These are phyloP conservation scores for Lagopus muta DNA, from an alignment of 2,113 vertebrate genomes.

Conservation along the genomic window DNA sequence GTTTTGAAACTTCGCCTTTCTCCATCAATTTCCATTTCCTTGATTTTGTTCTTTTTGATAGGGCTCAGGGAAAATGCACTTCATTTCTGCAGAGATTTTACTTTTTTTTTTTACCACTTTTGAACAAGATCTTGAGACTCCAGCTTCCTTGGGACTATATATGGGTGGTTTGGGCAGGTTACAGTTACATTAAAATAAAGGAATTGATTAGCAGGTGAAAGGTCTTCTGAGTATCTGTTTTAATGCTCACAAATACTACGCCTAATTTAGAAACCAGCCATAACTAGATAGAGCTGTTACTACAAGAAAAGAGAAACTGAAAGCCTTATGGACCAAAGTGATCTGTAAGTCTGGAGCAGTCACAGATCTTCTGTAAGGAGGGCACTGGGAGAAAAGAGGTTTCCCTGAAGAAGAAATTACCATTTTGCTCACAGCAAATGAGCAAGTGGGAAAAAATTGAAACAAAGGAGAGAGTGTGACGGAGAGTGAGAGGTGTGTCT, in stretches of 20 bases:
- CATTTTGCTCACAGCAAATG: not conserved
- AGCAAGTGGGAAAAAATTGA: not conserved
- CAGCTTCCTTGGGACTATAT: not conserved
- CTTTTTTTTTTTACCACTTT: not conserved
- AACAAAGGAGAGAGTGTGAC: fast-evolving
- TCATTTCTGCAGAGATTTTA: not conserved
- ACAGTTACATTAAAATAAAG: not conserved
- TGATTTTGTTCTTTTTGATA: not conserved
- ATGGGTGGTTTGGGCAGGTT: not conserved
- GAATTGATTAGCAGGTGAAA: not conserved
- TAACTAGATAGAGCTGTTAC: not conserved
- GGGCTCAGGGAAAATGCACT: not conserved
- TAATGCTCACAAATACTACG: not conserved
- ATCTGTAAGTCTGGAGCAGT: not conserved
- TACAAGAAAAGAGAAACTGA: not conserved
- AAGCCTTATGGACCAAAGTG: not conserved
- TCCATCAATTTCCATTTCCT: not conserved
- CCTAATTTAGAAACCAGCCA: not conserved
- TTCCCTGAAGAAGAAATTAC: not conserved
- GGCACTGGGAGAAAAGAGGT: not conserved
- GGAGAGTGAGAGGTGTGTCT: not conserved
- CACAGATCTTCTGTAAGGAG: not conserved
- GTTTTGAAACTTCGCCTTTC: not conserved
- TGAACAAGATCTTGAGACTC: not conserved
- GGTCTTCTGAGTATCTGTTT: not conserved